Evolutionary conservation across 2,113 vertebrate genomes (phyloP).

Genomic region (Cricetomys ansorgei): DNA sequence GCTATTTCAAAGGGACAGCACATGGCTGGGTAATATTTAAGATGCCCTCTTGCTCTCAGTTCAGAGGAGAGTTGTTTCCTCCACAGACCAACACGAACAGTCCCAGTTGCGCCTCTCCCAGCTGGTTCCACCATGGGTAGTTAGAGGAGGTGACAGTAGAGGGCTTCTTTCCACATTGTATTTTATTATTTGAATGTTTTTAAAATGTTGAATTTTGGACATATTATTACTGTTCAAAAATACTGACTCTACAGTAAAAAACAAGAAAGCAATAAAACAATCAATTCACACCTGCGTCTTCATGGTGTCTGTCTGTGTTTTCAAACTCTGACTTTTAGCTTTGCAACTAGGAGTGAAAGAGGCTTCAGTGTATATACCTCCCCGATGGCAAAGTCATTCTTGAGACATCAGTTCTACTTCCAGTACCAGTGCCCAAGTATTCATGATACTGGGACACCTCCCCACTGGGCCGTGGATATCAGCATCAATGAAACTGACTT

Average conservation of each 20-base stretch:
- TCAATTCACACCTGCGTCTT: constrained; percentile 40
- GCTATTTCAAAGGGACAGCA: not conserved
- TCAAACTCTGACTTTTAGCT: not conserved
- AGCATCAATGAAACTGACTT: not conserved
- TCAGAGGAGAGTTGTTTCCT: not conserved
- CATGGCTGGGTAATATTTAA: not conserved
- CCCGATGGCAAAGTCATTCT: not conserved
- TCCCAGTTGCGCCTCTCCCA: not conserved
- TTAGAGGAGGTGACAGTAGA: constrained; percentile 55
- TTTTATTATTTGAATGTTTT: constrained; percentile 72
- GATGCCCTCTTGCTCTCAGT: not conserved
- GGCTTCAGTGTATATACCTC: not conserved
- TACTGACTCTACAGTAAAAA: constrained; percentile 71
- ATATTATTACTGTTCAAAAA: constrained; percentile 66
- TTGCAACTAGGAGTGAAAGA: not conserved
- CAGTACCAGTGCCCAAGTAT: not conserved
- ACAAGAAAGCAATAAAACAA: constrained; percentile 83
- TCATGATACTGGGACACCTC: not conserved
- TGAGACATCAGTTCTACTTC: not conserved
- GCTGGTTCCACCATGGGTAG: constrained; percentile 40
- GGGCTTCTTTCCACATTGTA: constrained; percentile 39
- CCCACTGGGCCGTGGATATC: rapidly evolving
- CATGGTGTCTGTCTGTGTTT: constrained; percentile 38
- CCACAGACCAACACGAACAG: not conserved
- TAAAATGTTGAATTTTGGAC: constrained; percentile 74